These are phyloP conservation scores for Pheucticus melanocephalus DNA, from an alignment of 2,113 vertebrate genomes.

Conservation along the genomic window DNA sequence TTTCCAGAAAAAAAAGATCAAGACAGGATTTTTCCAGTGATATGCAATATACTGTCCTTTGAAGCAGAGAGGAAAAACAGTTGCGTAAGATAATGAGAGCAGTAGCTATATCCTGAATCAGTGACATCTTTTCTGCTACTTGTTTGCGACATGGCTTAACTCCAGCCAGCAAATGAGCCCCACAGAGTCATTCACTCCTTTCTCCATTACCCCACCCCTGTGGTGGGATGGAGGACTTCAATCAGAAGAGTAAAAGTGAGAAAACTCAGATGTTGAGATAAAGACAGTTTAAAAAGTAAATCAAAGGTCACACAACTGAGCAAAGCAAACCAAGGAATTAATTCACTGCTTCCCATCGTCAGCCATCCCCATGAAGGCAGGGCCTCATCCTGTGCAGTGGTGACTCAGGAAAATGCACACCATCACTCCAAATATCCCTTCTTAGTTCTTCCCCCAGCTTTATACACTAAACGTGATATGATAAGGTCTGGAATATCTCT, in stretches of 20 bases:
- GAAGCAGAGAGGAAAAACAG: not conserved
- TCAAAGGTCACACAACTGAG: not conserved
- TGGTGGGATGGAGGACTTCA: accelerated
- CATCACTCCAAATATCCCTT: not conserved
- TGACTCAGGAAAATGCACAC: not conserved
- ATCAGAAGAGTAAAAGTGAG: no score
- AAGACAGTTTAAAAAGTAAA: not conserved
- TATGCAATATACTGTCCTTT: not conserved
- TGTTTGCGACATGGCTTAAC: not conserved
- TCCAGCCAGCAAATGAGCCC: not conserved
- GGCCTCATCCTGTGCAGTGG: accelerated
- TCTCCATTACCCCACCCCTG: no score
- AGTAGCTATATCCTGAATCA: not conserved
- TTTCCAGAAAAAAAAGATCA: not conserved
- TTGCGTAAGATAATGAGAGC: not conserved
- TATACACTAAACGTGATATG: not conserved
- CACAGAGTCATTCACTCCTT: not conserved
- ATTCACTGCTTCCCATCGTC: not conserved
- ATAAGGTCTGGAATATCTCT: not conserved
- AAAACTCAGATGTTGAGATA: not conserved
- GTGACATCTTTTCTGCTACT: not conserved
- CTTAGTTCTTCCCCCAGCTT: not conserved
- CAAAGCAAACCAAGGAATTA: not conserved
- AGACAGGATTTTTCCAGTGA: not conserved
- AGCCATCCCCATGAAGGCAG: accelerated